phyloP scores from a whole-genome alignment of 2,113 vertebrate genomes.

The Mesitornis unicolor region DNA sequence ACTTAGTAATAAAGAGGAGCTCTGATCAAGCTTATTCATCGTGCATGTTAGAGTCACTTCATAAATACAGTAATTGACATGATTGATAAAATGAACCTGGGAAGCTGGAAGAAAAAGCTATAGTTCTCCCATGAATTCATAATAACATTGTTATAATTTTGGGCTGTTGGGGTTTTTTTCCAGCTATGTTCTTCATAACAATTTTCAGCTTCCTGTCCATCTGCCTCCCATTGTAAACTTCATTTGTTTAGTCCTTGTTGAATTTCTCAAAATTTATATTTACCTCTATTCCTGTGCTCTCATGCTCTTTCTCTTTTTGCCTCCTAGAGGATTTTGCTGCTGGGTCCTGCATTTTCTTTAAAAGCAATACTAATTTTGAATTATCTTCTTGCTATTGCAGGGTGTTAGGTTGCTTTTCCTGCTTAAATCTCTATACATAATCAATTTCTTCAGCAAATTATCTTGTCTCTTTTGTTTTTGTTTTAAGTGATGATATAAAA shows the following conservation, averaged over 20 bases:
- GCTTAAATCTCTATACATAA: not conserved
- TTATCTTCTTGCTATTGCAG: not conserved
- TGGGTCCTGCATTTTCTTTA: not conserved
- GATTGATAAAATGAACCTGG: not conserved
- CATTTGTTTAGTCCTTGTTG: not conserved
- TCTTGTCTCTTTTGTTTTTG: accelerated
- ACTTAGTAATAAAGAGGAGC: not conserved
- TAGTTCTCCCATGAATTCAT: not conserved
- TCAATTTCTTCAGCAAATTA: not conserved
- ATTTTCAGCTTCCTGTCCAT: not conserved
- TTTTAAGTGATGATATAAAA: not conserved
- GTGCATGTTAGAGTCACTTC: not conserved
- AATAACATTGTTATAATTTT: not conserved
- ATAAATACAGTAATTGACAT: not conserved
- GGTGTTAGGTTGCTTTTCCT: not conserved
- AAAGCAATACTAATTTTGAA: not conserved
- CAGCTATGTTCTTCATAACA: not conserved
- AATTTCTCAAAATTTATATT: not conserved
- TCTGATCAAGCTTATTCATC: not conserved
- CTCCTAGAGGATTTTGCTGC: not conserved
- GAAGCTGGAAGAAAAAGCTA: not conserved
- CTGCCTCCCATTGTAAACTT: not conserved
- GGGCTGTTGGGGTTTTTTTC: not conserved
- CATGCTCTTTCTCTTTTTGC: not conserved
- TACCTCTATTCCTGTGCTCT: not conserved